Conservation (phyloP, 2,113 vertebrate species). For the Muscicapa adusta region DNA sequence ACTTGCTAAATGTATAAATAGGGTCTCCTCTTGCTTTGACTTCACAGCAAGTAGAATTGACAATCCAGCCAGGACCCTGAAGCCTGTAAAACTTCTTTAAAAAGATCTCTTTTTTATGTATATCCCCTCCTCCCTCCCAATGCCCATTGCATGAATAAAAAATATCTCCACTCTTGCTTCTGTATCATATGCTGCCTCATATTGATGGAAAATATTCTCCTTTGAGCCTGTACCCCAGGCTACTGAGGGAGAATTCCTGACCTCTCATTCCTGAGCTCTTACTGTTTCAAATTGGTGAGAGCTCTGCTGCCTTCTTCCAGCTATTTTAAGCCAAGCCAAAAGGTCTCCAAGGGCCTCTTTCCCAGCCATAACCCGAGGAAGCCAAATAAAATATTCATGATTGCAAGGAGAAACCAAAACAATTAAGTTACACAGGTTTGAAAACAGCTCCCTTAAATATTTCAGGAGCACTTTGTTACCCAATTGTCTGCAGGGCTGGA, state of each 20-base stretch:
- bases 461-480: constrained; percentile 55
- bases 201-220: not conserved
- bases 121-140: no score
- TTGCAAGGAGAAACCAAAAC: constrained; percentile 51
- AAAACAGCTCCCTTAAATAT: constrained; percentile 47
- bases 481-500: not conserved
- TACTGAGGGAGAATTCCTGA: not conserved
- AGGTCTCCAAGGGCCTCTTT: not conserved
- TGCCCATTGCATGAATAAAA: not conserved
- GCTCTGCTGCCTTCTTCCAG: not conserved
- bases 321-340: not conserved
- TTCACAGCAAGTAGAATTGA: not conserved
- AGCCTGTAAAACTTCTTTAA: not conserved
- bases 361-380: constrained; percentile 8
- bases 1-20: not conserved
- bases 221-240: not conserved
- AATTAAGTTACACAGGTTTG: constrained; percentile 48
- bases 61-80: not conserved
- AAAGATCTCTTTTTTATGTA: not conserved
- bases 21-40: not conserved
- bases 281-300: not conserved
- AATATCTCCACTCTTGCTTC: not conserved
- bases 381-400: constrained; percentile 43
- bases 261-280: not conserved
- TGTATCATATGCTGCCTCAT: not conserved